Conservation (phyloP, 2,797 vertebrate genomes). For the Karalla daura region DNA sequence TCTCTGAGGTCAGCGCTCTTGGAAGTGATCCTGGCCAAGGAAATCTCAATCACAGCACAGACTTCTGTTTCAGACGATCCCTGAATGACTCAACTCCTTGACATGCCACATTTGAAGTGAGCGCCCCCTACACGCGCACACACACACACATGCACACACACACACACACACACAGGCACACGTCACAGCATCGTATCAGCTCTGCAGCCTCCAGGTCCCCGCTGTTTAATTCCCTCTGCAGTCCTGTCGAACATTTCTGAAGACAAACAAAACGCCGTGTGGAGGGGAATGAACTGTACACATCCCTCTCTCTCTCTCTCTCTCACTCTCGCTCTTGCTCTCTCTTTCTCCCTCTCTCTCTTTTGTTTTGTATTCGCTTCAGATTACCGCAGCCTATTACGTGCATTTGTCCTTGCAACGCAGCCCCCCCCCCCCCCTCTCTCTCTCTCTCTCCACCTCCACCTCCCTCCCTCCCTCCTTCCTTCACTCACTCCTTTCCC, state of each 20-base stretch:
- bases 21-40: constrained; percentile 65
- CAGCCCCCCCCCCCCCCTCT: constrained; percentile 28
- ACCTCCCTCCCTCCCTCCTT: constrained; percentile 11
- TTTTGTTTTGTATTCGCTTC: constrained; percentile 72
- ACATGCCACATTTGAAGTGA: constrained; percentile 62
- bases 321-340: too few relatives aligned
- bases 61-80: constrained; percentile 66
- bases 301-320: too few relatives aligned
- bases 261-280: constrained; percentile 40
- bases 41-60: constrained; percentile 60
- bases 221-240: constrained; percentile 58
- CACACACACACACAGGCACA: neutral
- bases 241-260: constrained; percentile 50
- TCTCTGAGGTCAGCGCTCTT: constrained; percentile 66
- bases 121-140: constrained; percentile 28
- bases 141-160: constrained; percentile 25
- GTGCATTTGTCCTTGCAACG: constrained; percentile 73
- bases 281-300: constrained; percentile 51
- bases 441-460: constrained; percentile 20
- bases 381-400: constrained; percentile 72
- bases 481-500: constrained; percentile 26
- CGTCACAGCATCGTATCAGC: constrained; percentile 45
- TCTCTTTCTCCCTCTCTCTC: constrained; percentile 34
- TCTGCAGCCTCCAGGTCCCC: constrained; percentile 57
- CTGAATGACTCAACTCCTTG: constrained; percentile 70